Evolutionary conservation across 2,888 invertebrate genomes (phyloP).

Genomic region (Polydrusus cervinus): DNA sequence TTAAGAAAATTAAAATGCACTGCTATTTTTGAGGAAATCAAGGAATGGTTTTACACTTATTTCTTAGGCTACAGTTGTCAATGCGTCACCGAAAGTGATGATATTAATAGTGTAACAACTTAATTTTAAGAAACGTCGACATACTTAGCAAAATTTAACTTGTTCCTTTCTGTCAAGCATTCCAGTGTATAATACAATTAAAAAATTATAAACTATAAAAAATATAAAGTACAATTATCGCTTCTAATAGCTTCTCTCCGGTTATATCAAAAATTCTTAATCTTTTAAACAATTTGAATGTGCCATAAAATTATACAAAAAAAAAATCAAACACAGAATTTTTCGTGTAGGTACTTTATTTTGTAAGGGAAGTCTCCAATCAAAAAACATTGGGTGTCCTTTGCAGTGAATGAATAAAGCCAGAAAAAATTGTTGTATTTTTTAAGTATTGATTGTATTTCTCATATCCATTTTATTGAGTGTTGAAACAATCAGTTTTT

Average conservation of each 20-base stretch:
- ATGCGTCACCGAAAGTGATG: too few species aligned
- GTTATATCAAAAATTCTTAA: not conserved
- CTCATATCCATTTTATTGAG: constrained; percentile 16
- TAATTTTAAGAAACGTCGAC: too few species aligned
- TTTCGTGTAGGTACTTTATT: not conserved
- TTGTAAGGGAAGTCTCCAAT: too few species aligned
- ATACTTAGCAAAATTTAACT: not conserved
- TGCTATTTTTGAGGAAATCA: too few species aligned
- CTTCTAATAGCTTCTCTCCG: not conserved
- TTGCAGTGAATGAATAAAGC: not conserved
- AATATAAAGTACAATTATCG: not conserved
- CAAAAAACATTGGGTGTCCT: not conserved
- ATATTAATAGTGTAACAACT: too few species aligned
- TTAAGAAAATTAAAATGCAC: too few species aligned
- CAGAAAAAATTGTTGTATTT: not conserved
- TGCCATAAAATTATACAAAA: not conserved
- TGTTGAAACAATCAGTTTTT: not conserved
- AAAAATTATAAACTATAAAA: not conserved
- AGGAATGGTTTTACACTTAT: too few species aligned
- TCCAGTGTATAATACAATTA: not conserved
- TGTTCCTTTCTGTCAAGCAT: constrained; percentile 10
- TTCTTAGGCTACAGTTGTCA: too few species aligned
- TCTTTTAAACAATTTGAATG: not conserved
- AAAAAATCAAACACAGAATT: not conserved
- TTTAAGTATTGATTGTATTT: constrained; percentile 22